Percentiles rank a stretch among this genome's conserved stretches.
phyloP scores from a whole-genome alignment of 2,113 vertebrate species.

The Marcusenius ussheri region DNA sequence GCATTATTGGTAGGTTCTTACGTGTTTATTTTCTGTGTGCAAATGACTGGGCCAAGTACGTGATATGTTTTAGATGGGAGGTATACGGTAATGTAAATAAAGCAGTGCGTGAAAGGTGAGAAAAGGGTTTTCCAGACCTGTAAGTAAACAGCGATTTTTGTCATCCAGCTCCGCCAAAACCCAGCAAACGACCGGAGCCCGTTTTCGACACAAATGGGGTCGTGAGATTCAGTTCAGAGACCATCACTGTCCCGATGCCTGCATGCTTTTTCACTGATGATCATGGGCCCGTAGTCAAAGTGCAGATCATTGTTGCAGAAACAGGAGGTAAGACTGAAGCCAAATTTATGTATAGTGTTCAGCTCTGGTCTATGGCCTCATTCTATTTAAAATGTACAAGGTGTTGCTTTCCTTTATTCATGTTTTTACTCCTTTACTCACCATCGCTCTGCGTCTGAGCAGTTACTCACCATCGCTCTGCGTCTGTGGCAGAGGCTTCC shows the following conservation, averaged over 20 bases:
- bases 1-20: slow-evolving; percentile 77
- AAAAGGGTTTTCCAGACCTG: not conserved
- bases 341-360: slow-evolving; percentile 27
- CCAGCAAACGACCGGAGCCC: slow-evolving; percentile 70
- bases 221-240: slow-evolving; percentile 75
- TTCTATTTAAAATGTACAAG: not conserved
- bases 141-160: slow-evolving; percentile 20
- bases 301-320: slow-evolving; percentile 90
- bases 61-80: not conserved
- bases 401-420: not conserved
- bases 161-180: slow-evolving; percentile 70
- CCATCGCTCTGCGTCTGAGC: too few species aligned
- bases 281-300: slow-evolving; percentile 82
- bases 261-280: slow-evolving; percentile 87
- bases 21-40: not conserved
- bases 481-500: not conserved
- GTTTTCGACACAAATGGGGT: slow-evolving; percentile 69
- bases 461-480: too few species aligned
- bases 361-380: not conserved
- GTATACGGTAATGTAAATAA: not conserved
- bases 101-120: not conserved
- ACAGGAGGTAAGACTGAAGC: slow-evolving; percentile 83
- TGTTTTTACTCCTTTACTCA: not conserved
- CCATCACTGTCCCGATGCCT: slow-evolving; percentile 83
- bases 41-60: not conserved